Evolutionary conservation across 2,113 vertebrate species (phyloP).

Genomic region (Laticauda colubrina): DNA sequence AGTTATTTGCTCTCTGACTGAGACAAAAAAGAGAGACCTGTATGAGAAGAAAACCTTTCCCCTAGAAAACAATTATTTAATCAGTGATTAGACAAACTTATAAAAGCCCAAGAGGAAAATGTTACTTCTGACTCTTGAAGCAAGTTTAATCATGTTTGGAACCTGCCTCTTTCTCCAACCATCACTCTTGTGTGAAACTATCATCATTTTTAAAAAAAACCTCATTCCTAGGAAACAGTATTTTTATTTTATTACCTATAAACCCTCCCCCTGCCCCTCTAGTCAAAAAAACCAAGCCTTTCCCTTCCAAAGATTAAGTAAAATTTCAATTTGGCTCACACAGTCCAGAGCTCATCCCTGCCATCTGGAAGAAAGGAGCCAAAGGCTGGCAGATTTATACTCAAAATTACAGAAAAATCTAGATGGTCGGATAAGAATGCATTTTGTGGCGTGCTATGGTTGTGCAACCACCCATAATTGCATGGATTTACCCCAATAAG

Average conservation of each 20-base stretch:
- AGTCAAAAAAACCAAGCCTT: not conserved
- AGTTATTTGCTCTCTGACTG: slow-evolving; percentile 61
- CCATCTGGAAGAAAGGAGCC: not conserved
- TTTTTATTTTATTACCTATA: not conserved
- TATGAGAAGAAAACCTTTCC: slow-evolving; percentile 39
- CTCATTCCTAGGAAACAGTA: not conserved
- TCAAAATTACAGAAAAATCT: too few relatives aligned
- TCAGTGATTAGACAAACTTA: slow-evolving; percentile 28
- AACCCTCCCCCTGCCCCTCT: not conserved
- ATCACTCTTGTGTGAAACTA: not conserved
- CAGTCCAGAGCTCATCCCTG: not conserved
- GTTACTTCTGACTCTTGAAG: not conserved
- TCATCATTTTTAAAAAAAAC: not conserved
- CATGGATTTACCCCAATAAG: not conserved
- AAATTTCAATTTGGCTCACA: not conserved
- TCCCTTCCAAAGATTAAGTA: not conserved
- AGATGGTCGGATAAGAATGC: not conserved
- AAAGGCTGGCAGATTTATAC: not conserved
- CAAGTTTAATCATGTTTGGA: not conserved
- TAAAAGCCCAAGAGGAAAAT: slow-evolving; percentile 8
- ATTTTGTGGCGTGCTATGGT: not conserved
- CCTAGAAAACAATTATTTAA: slow-evolving; percentile 56
- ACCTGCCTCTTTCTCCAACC: not conserved
- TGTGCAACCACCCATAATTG: not conserved
- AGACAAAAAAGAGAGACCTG: not conserved